Evolutionary conservation across 1,140 invertebrate species (phyloP), one percentile per base, ranked within the genome.

Genomic region (Achatina immaculata): DNA sequence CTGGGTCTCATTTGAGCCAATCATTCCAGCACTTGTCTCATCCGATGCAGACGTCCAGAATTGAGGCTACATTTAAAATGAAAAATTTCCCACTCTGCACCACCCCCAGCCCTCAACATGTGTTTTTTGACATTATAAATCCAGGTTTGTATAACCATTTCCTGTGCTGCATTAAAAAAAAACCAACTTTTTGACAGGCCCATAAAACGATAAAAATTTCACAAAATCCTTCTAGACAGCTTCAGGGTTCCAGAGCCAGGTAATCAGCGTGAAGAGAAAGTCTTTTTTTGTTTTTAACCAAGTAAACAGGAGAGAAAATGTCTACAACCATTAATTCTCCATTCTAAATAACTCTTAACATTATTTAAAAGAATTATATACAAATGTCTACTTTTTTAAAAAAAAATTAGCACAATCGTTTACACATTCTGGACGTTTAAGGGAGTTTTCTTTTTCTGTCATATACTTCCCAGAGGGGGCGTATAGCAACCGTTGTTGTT

Each of bases 291-390:
- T 62, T 62, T n/a, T 62, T 31, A 62, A 31, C n/a, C 2, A 19
- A 62, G 31, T n/a, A 62, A 28, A 62, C 11, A 58, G 28, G 58
- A 28, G 58, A 62, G 16, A 1, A 31, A 31, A 34, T 34, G 1
- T 2, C n/a, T 62, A 31, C n/a, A 55, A 34, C 58, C 58, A 62
- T 62, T 34, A 62, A 62, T 31, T 19, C 58, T 4, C 9, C 58
- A 34, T 62, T 31, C 28, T 28, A 62, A 62, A 62, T 62, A 62
- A 31, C 58, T 28, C 58, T 62, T 62, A 62, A 34, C 58, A 34
- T 62, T 62, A 62, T 62, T 62, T 62, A 28, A 62, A 62, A 31
- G 58, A 62, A 62, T 62, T 62, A 62, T 62, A 62, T 62, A 62
- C 58, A 62, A 28, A 62, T 62, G 58, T 62, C 58, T 62, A 21